Base-by-base conservation (phyloP, 2,113 vertebrate species). In the Rhinolophus ferrumequinum region DNA sequence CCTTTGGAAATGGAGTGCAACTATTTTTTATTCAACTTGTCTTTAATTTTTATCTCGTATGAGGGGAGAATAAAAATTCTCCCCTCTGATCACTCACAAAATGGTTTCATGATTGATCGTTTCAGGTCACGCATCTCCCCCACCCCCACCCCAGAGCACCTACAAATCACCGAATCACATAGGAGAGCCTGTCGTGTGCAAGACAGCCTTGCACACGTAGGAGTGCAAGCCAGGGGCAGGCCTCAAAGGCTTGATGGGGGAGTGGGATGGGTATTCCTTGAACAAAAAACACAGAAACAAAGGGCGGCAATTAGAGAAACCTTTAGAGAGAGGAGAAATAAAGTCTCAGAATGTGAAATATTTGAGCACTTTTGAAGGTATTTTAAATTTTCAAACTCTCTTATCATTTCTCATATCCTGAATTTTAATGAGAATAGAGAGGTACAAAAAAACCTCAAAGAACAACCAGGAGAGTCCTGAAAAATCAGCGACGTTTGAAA, bases 391-490 rank as follows among this genome's bases (percentile, higher is more conserved):
- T 97, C 88, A 97, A 97, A 98, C 52, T 97, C 94, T 93, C 93
- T 97, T 69, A 95, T 96, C 95, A 35, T 96, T 97, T 86, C 83
- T 86, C 96, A 89, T 97, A 72, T 81, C 50, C 70, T 38, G 79
- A 26, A 93, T 98, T 99, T 99, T 98, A 99, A 98, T 98, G 98
- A 98, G 95, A 70, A 98, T 95, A 97, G 96, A 98, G 93, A 96
- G 52, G 85, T 62, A 83, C 11, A 97, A 97, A 98, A 97, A 96
- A 98, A 85, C 94, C 92, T 96, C 76, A 98, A 98, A 96, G 96
- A 98, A 98, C 88, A 97, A 98, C 98, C 70, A 84, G 47, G 38
- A 62, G 50, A 97, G 92, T 88, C 87, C 92, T 98, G 97, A 87
- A 98, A 98, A 98, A 97, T 80, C 94, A 82, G 95, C 77, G 95